These are phyloP conservation scores for Zoanthus sansibaricus DNA, from an alignment of 92 coral and sea anemone genomes.

Conservation along the genomic window DNA sequence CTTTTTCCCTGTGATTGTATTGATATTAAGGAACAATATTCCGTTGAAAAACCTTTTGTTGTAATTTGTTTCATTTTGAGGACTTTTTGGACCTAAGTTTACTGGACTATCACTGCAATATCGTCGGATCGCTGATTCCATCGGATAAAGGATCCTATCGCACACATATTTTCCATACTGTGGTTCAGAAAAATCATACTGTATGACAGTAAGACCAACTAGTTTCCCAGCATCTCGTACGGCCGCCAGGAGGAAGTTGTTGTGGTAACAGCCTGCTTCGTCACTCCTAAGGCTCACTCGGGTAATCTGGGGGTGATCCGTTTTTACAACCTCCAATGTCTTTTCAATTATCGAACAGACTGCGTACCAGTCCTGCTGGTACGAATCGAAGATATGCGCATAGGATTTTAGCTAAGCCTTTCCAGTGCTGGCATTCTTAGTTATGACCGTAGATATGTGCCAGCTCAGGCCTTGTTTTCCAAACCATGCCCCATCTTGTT, in stretches of 20 bases:
- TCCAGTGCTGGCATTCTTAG: neutral
- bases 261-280: conserved; percentile 68
- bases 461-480: conserved; percentile 34
- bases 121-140: conserved; percentile 69
- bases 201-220: conserved; percentile 51
- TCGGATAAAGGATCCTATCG: conserved; percentile 76
- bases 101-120: conserved; percentile 36
- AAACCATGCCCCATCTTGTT: conserved; percentile 37
- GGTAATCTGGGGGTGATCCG: conserved; percentile 23
- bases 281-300: conserved; percentile 45
- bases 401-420: conserved; percentile 56
- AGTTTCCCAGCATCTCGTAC: neutral
- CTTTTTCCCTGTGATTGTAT: too few species aligned
- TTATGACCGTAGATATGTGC: conserved; percentile 38
- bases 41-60: too few species aligned
- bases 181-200: conserved; percentile 80
- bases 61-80: too few species aligned
- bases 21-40: too few species aligned
- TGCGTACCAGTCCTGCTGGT: conserved; percentile 69
- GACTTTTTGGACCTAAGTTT: too few species aligned
- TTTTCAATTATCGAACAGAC: conserved; percentile 58
- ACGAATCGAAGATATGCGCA: conserved; percentile 53
- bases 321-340: conserved; percentile 41
- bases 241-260: conserved; percentile 46
- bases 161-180: conserved; percentile 74